Base-by-base conservation (phyloP, 37 sponge, comb jelly and placozoan genomes). In the Spongia lamella region DNA sequence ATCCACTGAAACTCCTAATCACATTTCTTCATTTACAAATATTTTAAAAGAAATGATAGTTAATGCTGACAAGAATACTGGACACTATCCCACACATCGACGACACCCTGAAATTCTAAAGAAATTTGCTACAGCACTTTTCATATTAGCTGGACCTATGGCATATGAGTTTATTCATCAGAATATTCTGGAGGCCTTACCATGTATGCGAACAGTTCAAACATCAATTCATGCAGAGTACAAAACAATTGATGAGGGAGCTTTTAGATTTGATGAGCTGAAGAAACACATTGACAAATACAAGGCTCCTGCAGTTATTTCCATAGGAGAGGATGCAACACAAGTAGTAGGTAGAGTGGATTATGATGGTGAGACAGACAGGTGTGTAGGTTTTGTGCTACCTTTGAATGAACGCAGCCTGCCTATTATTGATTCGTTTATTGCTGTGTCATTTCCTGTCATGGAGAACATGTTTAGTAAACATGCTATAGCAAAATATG, bases 251-350 rank as follows among this genome's bases (percentile, higher is more conserved):
- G 19, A 36, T 49, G 66, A 76, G 56, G 65, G 77, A 7, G 9
- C 38, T 7, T 76, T 76, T 76, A 26, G 79, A 31, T 85, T 79
- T 66, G 70, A 85, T 59, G 80, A 79, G 24, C 68, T 78, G 1
- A 37, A 68, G 3, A 27, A 11, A 22, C 79, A 84, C 60, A 20
- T 84, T 7, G 52, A 53, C 7, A 15, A 26, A 38, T 51, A 83
- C 52, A 61, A 76, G 49, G 63, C 77, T 62, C 35, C 84, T 21
- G 61, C 37, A 38, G 21, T 78, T 9, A 34, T 84, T 40, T 34
- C 85, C 31, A 38, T 84, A 13, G 77, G 51, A 63, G 77, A 76
- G 40, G 77, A 76, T 76, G 77, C 77, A 38, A 76, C 77, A 50
- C 43, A 64, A 15, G 32, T 76, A 6, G 40, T 40, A 11, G 49